These are phyloP conservation scores for Varecia variegata DNA, from an alignment of 2,797 vertebrate species.

Conservation along the genomic window DNA sequence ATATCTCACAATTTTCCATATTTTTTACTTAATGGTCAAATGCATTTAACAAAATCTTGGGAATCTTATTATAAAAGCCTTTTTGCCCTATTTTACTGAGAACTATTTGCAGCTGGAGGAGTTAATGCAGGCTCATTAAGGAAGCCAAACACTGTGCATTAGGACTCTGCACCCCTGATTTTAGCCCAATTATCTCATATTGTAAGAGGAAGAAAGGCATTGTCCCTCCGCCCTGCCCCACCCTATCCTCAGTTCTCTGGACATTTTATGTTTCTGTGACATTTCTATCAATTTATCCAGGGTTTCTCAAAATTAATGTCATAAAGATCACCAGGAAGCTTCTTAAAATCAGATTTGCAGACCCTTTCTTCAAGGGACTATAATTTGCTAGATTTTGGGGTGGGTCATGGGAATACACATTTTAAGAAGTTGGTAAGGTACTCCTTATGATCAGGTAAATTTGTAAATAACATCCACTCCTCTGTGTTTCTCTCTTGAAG, in stretches of 20 bases:
- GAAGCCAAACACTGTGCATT: conserved; percentile 24
- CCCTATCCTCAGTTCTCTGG: background rate
- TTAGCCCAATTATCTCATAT: conserved; percentile 59
- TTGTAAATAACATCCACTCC: background rate
- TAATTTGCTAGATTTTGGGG: background rate
- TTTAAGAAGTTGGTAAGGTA: background rate
- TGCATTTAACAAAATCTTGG: conserved; percentile 50
- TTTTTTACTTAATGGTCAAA: conserved; percentile 54
- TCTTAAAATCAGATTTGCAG: background rate
- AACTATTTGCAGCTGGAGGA: conserved; percentile 32
- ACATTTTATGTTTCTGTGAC: conserved; percentile 17
- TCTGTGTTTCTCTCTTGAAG: background rate
- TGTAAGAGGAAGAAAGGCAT: background rate
- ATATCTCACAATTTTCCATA: background rate
- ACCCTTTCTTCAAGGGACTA: background rate
- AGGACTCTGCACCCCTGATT: conserved; percentile 5
- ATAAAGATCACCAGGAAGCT: background rate
- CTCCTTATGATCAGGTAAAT: background rate
- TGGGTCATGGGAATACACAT: background rate
- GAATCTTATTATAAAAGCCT: conserved; percentile 52
- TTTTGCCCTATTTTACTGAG: conserved; percentile 7
- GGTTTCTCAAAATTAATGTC: background rate
- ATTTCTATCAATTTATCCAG: background rate
- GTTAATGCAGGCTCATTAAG: conserved; percentile 65
- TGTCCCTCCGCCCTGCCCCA: background rate